Evolutionary conservation across 2,888 invertebrate species (phyloP).

Genomic region (Strigamia crassipes): DNA sequence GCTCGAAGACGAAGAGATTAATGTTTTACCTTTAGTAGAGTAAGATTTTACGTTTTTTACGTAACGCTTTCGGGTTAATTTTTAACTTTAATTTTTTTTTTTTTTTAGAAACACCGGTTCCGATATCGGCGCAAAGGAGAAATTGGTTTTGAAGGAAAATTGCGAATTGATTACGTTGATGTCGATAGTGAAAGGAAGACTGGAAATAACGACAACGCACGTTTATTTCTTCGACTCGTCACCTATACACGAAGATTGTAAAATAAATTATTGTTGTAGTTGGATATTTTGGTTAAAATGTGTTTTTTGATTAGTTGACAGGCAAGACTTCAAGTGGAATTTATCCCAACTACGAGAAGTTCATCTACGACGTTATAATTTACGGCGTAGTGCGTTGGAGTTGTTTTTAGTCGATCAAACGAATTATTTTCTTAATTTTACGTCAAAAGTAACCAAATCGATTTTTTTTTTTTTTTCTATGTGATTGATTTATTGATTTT

Average conservation of each 20-base stretch:
- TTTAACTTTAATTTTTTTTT: slow-evolving; percentile 25
- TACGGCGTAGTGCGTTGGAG: slow-evolving; percentile 68
- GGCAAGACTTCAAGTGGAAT: slow-evolving; percentile 62
- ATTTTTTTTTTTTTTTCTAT: slow-evolving; percentile 36
- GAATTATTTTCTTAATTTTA: slow-evolving; percentile 70
- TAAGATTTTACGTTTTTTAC: neutral
- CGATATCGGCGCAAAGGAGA: slow-evolving; percentile 61
- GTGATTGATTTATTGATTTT: slow-evolving; percentile 39
- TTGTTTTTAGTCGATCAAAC: slow-evolving; percentile 69
- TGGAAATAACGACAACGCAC: slow-evolving; percentile 67
- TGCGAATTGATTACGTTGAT: slow-evolving; percentile 68
- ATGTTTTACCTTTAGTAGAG: slow-evolving; percentile 14
- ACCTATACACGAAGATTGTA: slow-evolving; percentile 62
- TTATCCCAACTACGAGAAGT: slow-evolving; percentile 67
- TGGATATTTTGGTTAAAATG: neutral
- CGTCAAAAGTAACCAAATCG: slow-evolving; percentile 62
- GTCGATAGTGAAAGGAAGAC: slow-evolving; percentile 66
- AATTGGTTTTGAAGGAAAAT: slow-evolving; percentile 66
- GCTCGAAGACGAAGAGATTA: slow-evolving; percentile 62
- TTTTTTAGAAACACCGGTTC: neutral
- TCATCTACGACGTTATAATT: slow-evolving; percentile 68
- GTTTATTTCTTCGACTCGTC: slow-evolving; percentile 67
- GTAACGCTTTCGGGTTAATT: neutral
- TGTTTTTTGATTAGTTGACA: slow-evolving; percentile 48
- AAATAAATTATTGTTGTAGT: neutral